These are phyloP conservation scores for Clostera curtula DNA, from an alignment of 2,888 invertebrate species.

Conservation along the genomic window DNA sequence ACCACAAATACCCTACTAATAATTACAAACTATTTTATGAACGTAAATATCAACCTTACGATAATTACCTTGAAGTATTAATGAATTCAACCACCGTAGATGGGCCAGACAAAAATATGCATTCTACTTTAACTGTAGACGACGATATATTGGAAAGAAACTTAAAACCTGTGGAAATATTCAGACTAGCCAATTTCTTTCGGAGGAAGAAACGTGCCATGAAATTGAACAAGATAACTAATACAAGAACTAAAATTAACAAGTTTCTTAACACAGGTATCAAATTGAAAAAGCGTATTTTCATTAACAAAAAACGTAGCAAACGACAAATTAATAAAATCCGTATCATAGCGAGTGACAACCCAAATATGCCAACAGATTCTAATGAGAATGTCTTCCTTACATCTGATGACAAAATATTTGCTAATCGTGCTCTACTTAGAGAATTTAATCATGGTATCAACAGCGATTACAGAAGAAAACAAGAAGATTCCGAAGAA, in stretches of 20 bases:
- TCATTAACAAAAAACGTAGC: constrained; percentile 40
- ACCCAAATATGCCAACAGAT: constrained; percentile 18
- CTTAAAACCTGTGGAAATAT: constrained; percentile 42
- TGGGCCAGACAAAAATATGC: constrained; percentile 1
- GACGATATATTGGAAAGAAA: constrained; percentile 35
- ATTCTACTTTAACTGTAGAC: constrained; percentile 21
- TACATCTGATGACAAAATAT: constrained; percentile 44
- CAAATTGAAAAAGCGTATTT: constrained; percentile 33
- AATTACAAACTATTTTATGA: constrained; percentile 35
- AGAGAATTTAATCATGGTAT: constrained; percentile 32
- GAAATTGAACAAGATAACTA: constrained; percentile 34
- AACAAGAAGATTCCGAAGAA: constrained; percentile 22
- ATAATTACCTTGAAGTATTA: constrained; percentile 35
- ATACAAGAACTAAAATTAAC: constrained; percentile 37
- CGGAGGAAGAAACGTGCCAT: constrained; percentile 40
- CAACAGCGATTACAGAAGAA: constrained; percentile 13
- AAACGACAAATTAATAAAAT: constrained; percentile 54
- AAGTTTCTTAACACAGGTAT: constrained; percentile 42
- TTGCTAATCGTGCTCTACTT: constrained; percentile 38
- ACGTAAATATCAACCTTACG: constrained; percentile 28
- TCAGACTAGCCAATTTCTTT: constrained; percentile 34
- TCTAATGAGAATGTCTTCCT: constrained; percentile 46
- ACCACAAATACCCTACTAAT: constrained; percentile 35
- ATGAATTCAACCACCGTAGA: constrained; percentile 16
- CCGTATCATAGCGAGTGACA: constrained; percentile 43